phyloP scores from a whole-genome alignment of 2,797 vertebrate genomes.

The Fundulus diaphanus region DNA sequence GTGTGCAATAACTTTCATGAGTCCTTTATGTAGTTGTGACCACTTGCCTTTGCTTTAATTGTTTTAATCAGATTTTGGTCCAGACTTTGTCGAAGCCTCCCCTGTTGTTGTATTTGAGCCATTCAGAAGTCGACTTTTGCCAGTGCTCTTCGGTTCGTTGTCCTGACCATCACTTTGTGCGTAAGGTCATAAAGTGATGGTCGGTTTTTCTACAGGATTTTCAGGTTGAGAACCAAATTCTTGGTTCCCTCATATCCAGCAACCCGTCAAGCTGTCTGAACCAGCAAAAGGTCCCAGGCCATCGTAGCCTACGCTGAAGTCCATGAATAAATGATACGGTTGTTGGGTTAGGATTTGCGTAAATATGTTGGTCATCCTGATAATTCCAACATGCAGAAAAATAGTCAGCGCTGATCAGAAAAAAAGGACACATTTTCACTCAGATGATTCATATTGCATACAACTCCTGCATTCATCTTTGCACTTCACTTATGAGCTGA shows the following conservation, averaged over 20 bases:
- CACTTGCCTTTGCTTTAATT: too few species aligned
- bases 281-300: too few species aligned
- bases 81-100: too few species aligned
- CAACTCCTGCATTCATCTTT: background rate
- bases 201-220: background rate
- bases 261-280: too few species aligned
- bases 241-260: background rate
- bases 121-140: too few species aligned
- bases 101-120: too few species aligned
- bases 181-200: background rate
- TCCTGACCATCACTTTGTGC: too few species aligned
- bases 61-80: too few species aligned
- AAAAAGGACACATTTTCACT: conserved; percentile 13
- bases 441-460: conserved; percentile 20
- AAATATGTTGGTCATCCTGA: background rate
- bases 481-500: background rate
- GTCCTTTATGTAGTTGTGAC: too few species aligned
- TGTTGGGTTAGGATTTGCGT: background rate
- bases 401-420: conserved; percentile 26
- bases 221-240: background rate
- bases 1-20: too few species aligned
- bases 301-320: too few species aligned
- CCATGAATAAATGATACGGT: background rate
- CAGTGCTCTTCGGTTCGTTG: too few species aligned
- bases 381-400: conserved; percentile 1